Evolutionary conservation across 2,888 invertebrate genomes (phyloP), one percentile per base, ranked within the genome.

Genomic region (Idaea aversata): DNA sequence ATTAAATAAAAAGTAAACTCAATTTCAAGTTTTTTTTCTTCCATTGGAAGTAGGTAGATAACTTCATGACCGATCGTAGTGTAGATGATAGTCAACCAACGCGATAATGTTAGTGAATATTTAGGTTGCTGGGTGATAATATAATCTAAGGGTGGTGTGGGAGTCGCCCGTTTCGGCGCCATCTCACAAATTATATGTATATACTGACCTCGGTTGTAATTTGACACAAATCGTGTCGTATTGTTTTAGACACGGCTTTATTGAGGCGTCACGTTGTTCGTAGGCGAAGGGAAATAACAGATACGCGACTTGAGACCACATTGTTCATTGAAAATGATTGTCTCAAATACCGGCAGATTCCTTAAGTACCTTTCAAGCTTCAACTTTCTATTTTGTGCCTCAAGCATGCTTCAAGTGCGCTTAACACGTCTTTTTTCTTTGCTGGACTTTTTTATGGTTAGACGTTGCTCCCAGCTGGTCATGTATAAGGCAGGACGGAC

Each of bases 161-260:
- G 47, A 47, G 47, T 47, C 47, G 47, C 47, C 47, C 47, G 47
- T 47, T 47, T 47, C 47, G 47, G 47, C 47, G 47, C 47, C 47
- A 47, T 47, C 47, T 47, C 47, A 47, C 47, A 47, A 47, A 47
- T 47, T 6, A 47, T 47, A 47, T 47, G 13, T 47, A 47, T 13
- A 13, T 47, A 47, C 47, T 47, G 47, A 10, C 47, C 47, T 47
- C 47, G 47, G 47, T 47, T 47, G 47, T 47, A 47, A 47, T 47
- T 47, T 47, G 47, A 47, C 47, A 47, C 47, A 47, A 47, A 47
- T 47, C 10, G 47, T 47, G 47, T 47, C 47, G 13, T 47, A 47
- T 47, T 47, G 47, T 47, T 47, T 47, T 47, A 47, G 47, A 47
- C 47, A 47, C 13, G 47, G 10, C 47, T 47, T 47, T 47, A 47